These are phyloP conservation scores for Cyrtodaria siliqua DNA, from an alignment of 2,888 invertebrate genomes.

Conservation along the genomic window DNA sequence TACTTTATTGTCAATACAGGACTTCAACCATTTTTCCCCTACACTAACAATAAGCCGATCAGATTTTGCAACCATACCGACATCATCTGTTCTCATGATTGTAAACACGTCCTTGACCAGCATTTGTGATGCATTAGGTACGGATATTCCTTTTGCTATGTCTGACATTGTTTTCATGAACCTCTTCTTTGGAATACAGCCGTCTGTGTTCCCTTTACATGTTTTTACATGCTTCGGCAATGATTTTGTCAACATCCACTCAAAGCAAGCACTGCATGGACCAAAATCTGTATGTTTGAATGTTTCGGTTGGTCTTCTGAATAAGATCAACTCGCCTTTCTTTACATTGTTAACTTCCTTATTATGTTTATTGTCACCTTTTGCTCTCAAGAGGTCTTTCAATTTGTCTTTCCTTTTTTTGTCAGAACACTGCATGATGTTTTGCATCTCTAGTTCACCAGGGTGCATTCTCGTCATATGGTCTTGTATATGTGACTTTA, in stretches of 20 bases:
- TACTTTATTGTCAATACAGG: slow-evolving; percentile 23
- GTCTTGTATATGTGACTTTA: no score
- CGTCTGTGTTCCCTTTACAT: no score
- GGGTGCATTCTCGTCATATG: no score
- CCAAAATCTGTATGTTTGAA: slow-evolving; percentile 17
- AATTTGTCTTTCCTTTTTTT: no score
- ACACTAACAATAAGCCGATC: slow-evolving; percentile 25
- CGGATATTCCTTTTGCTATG: slow-evolving; percentile 6
- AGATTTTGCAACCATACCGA: slow-evolving; percentile 16
- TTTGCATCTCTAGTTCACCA: no score
- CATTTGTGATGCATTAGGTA: not conserved
- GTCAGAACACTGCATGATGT: no score
- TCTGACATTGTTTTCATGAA: slow-evolving; percentile 19
- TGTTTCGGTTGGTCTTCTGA: no score
- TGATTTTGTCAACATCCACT: slow-evolving; percentile 22
- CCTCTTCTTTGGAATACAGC: not conserved
- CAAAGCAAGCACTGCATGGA: slow-evolving; percentile 15
- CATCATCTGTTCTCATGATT: slow-evolving; percentile 24
- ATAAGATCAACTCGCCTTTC: no score
- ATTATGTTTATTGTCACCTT: no score
- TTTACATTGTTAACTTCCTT: no score
- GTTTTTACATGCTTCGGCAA: no score
- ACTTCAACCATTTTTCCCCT: slow-evolving; percentile 20
- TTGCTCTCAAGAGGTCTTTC: no score
- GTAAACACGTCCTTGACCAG: slow-evolving; percentile 33